Conservation (phyloP, 2,797 vertebrate species). For the Crocidura indochinensis region DNA sequence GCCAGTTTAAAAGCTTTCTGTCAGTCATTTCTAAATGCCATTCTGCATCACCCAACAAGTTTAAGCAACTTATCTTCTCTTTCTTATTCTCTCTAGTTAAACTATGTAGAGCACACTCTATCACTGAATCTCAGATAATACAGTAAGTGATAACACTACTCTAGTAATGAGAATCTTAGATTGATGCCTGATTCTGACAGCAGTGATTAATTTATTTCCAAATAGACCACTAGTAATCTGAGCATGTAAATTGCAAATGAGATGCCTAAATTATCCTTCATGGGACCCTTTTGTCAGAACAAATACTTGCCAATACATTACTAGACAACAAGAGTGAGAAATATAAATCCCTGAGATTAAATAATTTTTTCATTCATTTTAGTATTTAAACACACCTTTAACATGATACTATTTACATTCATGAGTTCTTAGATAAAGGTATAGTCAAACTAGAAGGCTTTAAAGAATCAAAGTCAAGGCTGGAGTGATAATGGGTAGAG, state of each 20-base stretch:
- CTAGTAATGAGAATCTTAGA: neutral
- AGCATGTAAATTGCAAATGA: neutral
- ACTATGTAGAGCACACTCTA: neutral
- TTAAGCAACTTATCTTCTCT: neutral
- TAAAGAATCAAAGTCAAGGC: conserved; percentile 1
- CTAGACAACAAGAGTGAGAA: neutral
- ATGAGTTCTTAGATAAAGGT: conserved; percentile 4
- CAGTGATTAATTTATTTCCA: conserved; percentile 45
- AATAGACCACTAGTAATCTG: neutral
- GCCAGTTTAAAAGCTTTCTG: neutral
- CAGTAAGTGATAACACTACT: neutral
- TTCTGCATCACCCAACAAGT: neutral
- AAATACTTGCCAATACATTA: neutral
- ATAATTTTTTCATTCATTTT: neutral
- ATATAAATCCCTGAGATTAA: neutral
- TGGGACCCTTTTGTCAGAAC: too few species aligned
- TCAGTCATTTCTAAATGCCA: neutral
- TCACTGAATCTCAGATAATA: neutral
- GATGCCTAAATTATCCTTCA: neutral
- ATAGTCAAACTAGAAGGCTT: neutral
- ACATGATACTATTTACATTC: neutral
- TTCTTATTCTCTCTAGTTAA: conserved; percentile 52
- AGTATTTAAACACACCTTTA: neutral
- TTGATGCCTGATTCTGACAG: neutral
- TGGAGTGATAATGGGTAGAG: too few species aligned